A percentile compares a stretch with the other conserved stretches of the same genome.
These are phyloP conservation scores for Hycleus phaleratus DNA, from an alignment of 1,140 invertebrate genomes.

Conservation along the genomic window DNA sequence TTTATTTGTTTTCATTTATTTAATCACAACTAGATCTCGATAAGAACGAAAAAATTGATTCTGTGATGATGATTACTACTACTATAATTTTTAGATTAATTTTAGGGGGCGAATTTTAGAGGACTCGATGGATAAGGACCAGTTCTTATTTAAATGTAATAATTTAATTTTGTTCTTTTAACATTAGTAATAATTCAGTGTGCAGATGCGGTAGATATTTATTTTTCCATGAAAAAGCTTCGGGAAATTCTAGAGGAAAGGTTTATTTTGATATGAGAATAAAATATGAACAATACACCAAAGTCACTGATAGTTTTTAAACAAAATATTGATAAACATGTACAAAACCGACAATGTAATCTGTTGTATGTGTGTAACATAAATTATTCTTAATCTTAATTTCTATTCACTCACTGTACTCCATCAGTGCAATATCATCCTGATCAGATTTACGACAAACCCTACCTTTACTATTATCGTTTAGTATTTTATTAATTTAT, in stretches of 20 bases:
- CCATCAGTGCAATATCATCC: slow-evolving; percentile 29
- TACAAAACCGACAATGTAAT: slow-evolving; percentile 24
- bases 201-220: slow-evolving; percentile 18
- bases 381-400: slow-evolving; percentile 6
- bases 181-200: slow-evolving; percentile 13
- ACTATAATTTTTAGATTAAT: too few species aligned
- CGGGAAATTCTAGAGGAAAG: slow-evolving; percentile 2
- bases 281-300: slow-evolving; percentile 24
- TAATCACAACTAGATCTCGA: too few species aligned
- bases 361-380: slow-evolving; percentile 15
- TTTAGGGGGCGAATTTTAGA: too few species aligned
- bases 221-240: slow-evolving; percentile 7
- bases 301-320: slow-evolving; percentile 25
- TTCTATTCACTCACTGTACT: slow-evolving; percentile 15
- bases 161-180: slow-evolving; percentile 11
- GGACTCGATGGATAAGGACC: too few species aligned
- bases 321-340: slow-evolving; percentile 13
- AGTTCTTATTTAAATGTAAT: background rate
- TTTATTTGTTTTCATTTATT: too few species aligned
- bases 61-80: too few species aligned
- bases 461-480: too few species aligned
- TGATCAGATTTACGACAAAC: background rate
- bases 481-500: too few species aligned
- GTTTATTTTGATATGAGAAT: slow-evolving; percentile 10
- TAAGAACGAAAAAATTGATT: too few species aligned